Conservation (phyloP, 2,888 invertebrate species). For the Lydus trimaculatus region DNA sequence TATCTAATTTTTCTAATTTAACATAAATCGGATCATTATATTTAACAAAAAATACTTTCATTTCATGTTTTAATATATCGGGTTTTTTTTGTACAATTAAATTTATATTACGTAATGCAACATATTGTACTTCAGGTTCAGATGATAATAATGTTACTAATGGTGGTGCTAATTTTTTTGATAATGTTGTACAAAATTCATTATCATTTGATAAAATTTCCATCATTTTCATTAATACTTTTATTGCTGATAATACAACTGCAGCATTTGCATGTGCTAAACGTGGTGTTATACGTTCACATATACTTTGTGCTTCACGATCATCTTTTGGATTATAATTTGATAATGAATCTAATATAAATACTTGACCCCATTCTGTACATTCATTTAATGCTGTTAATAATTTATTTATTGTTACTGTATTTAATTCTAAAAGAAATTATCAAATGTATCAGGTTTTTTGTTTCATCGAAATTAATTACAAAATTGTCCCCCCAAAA, state of each 20-base stretch:
- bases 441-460: too few species aligned
- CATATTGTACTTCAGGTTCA: constrained; percentile 99
- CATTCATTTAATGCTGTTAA: constrained; percentile 98
- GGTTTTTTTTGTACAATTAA: constrained; percentile 98
- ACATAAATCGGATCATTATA: constrained; percentile 99
- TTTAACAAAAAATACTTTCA: constrained; percentile 99
- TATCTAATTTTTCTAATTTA: constrained; percentile 97
- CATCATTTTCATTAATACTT: constrained; percentile 97
- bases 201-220: constrained; percentile 94
- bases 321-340: constrained; percentile 98
- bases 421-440: constrained; percentile 82
- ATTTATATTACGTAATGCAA: constrained; percentile 97
- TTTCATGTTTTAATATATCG: constrained; percentile 98
- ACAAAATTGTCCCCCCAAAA: too few species aligned
- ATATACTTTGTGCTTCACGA: constrained; percentile 97
- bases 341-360: constrained; percentile 96
- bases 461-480: too few species aligned
- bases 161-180: constrained; percentile 98
- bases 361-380: constrained; percentile 99
- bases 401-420: constrained; percentile 97
- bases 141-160: constrained; percentile 96
- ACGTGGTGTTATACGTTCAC: constrained; percentile 96
- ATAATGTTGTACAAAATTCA: constrained; percentile 92
- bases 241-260: constrained; percentile 97
- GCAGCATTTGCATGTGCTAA: constrained; percentile 99